A percentile compares a stretch with the other conserved stretches of the same genome.
These are phyloP conservation scores for Paramuricea clavata DNA, from an alignment of 92 coral and sea anemone species.

Conservation along the genomic window DNA sequence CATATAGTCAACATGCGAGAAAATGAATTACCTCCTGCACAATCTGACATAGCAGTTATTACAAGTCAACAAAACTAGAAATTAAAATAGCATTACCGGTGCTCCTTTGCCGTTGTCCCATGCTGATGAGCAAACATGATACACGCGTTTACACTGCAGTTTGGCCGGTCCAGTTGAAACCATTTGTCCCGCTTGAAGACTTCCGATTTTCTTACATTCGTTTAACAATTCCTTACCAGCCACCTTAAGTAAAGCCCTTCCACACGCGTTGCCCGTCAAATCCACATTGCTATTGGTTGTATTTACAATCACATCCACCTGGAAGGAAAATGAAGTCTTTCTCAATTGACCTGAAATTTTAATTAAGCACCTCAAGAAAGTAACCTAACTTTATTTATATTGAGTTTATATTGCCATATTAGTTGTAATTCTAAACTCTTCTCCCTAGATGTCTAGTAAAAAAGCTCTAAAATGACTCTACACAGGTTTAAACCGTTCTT, in stretches of 20 bases:
- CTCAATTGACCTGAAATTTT: constrained; percentile 9
- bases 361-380: too few relatives aligned
- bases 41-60: too few relatives aligned
- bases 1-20: too few relatives aligned
- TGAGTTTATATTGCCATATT: too few relatives aligned
- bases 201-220: constrained; percentile 21
- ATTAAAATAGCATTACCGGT: background rate
- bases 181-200: constrained; percentile 17
- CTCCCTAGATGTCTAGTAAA: too few relatives aligned
- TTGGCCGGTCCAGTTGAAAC: constrained; percentile 36
- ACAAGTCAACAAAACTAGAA: background rate
- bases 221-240: constrained; percentile 36
- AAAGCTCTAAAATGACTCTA: too few relatives aligned
- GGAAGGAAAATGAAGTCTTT: background rate
- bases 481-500: too few relatives aligned
- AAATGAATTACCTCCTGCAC: too few relatives aligned
- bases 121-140: constrained; percentile 34
- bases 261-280: constrained; percentile 22
- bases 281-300: constrained; percentile 27
- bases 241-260: constrained; percentile 25
- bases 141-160: constrained; percentile 35
- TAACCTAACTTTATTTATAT: too few relatives aligned
- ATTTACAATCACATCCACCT: constrained; percentile 54
- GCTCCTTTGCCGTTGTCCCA: constrained; percentile 46
- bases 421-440: too few relatives aligned